Base-by-base conservation (phyloP, 2,797 vertebrate genomes). In the Gastrophryne carolinensis region DNA sequence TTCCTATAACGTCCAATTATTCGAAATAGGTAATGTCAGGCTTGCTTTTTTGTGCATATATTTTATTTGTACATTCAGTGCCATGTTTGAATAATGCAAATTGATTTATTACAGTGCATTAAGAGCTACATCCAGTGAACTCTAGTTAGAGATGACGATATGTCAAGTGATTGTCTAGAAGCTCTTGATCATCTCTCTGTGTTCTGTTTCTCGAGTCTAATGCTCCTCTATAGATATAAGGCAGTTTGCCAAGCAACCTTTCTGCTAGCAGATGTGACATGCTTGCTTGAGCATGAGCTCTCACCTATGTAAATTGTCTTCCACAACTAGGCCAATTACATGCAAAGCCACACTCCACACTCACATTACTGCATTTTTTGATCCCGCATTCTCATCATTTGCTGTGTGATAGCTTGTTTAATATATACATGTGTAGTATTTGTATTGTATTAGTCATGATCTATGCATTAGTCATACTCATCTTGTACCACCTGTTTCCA, bases 281-380 rank as follows among this genome's bases (percentile, higher is more conserved):
- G n/a, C 7, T 35, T 30, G 19, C 34, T 37, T 54, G 47, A 53
- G 49, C 26, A 19, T 23, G 23, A 73, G n/a, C 29, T 27, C 39
- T 54, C 50, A 58, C 62, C 62, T 66, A 75, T 67, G 72, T 29
- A 75, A 75, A 75, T 66, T 17, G 3, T 24, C 19, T 12, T 60
- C 12, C 8, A 56, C 58, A 75, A 75, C 29, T 67, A 68, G 63
- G 73, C 54, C 61, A 75, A 75, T 75, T 23, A 60, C 63, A 67
- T 67, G 73, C 54, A 75, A 67, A 75, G 67, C 39, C 49, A 63
- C 54, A 60, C 52, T 54, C 54, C 52, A 35, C 37, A 60, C 53
- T 50, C 57, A 50, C 72, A 73, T 53, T 44, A 66, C 26, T 29
- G 27, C 50, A 29, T 52, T 49, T 66, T 13, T 37, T 10, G 9